Base-by-base conservation (phyloP, 2,113 vertebrate genomes). In the Scalopus aquaticus region DNA sequence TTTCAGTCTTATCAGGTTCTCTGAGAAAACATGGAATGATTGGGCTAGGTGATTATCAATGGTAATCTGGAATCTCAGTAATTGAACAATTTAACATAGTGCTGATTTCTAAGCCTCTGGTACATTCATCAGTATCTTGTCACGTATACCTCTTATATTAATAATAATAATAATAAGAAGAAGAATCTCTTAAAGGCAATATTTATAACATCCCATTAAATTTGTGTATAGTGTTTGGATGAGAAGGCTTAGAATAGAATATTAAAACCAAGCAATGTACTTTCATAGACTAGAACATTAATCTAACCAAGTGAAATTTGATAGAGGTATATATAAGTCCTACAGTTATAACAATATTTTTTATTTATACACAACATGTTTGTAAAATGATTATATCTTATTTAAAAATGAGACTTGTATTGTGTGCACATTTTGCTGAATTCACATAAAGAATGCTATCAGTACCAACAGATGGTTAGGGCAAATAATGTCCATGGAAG, bases 321-420 rank as follows among this genome's bases (percentile, higher is more conserved):
- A 73, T 67, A 82, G 5, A 60, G 3, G 16, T 84, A 9, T 37
- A 60, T 10, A 2, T 67, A 72, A 82, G 5, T 56, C 28, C 16
- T 62, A n/a, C 1, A 70, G 10, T 51, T 64, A 9, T 37, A 32
- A 32, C 51, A 54, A 32, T 62, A 92, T 35, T 30, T 67, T 60
- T 85, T 35, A 69, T 67, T 79, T 85, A 49, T 73, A 19, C 5
- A 83, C 10, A 35, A 13, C 58, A 46, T 30, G 2, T 1, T 78
- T 95, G 3, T 51, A 79, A 56, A 79, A 49, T 83, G 24, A 84
- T 84, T 37, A 3, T 62, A 46, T 92, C 89, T 82, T 94, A 62
- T 56, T 42, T 86, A 30, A 79, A 93, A 88, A 60, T 72, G 67
- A 84, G 16, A 91, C 9, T 28, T 24, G 0, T 37, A 11, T 79